Conservation (phyloP, 2,888 invertebrate genomes). For the Torymus tubicola region DNA sequence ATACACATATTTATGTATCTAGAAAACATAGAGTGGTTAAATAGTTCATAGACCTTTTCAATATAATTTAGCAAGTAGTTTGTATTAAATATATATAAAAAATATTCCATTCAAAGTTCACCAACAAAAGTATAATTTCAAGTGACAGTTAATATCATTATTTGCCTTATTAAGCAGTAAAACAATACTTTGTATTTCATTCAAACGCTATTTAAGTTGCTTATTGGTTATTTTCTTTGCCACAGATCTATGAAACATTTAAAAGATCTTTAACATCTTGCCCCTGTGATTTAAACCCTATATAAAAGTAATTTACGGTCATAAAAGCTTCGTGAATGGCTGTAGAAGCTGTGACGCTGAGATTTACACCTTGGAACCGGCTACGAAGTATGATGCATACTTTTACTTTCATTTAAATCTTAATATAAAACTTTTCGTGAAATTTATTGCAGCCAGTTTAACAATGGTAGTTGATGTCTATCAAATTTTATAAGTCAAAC, state of each 20-base stretch:
- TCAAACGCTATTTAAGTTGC: too few relatives aligned
- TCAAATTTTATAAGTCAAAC: background rate
- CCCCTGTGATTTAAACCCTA: conserved; percentile 28
- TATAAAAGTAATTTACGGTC: conserved; percentile 42
- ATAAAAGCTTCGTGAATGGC: conserved; percentile 31
- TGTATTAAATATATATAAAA: too few relatives aligned
- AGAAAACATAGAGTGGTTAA: too few relatives aligned
- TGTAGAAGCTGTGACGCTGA: conserved; percentile 32
- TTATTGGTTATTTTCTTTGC: conserved; percentile 3
- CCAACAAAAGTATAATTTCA: too few relatives aligned
- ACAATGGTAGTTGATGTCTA: background rate
- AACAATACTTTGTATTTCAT: too few relatives aligned
- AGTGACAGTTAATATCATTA: too few relatives aligned
- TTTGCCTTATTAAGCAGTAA: too few relatives aligned
- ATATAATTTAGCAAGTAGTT: too few relatives aligned
- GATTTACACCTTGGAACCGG: conserved; percentile 34
- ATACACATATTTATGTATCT: too few relatives aligned
- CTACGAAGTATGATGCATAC: conserved; percentile 15
- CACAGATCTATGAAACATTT: conserved; percentile 26
- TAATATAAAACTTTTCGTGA: background rate
- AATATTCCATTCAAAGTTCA: too few relatives aligned
- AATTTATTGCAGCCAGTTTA: conserved; percentile 5
- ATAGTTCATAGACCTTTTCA: too few relatives aligned
- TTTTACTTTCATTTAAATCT: conserved; percentile 35
- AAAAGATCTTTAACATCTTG: conserved; percentile 18